phyloP scores from a whole-genome alignment of 2,888 invertebrate species.

The Tyria jacobaeae region DNA sequence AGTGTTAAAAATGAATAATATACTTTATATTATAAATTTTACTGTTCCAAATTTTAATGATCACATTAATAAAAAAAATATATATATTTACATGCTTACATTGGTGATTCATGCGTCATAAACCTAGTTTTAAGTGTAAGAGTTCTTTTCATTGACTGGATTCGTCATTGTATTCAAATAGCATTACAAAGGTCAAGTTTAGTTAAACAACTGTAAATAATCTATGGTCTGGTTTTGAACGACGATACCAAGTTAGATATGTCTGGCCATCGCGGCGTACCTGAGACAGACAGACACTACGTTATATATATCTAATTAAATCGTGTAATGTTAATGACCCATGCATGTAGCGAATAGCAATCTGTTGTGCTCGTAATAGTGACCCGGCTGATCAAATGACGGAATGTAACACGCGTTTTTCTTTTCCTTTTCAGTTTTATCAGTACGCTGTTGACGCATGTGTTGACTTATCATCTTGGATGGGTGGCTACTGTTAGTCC shows the following conservation, averaged over 20 bases:
- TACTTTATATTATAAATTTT: no score
- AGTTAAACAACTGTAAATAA: background rate
- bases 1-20: background rate
- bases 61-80: background rate
- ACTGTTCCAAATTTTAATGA: no score
- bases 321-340: background rate
- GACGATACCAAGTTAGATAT: background rate
- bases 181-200: constrained; percentile 4
- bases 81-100: background rate
- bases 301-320: background rate
- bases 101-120: background rate
- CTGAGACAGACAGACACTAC: background rate
- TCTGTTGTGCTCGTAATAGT: background rate
- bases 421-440: constrained; percentile 91
- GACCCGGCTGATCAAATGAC: no score
- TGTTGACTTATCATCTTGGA: constrained; percentile 95
- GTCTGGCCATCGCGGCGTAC: background rate
- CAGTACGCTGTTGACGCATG: constrained; percentile 95
- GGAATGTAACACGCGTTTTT: constrained; percentile 24
- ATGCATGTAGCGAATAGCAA: background rate
- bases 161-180: constrained; percentile 17
- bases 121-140: background rate
- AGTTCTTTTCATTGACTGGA: background rate
- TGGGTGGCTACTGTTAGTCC: constrained; percentile 94
- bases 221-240: background rate